Evolutionary conservation across 37 sponge, comb jelly and placozoan species (phyloP).

Genomic region (Theonella swinhoei): DNA sequence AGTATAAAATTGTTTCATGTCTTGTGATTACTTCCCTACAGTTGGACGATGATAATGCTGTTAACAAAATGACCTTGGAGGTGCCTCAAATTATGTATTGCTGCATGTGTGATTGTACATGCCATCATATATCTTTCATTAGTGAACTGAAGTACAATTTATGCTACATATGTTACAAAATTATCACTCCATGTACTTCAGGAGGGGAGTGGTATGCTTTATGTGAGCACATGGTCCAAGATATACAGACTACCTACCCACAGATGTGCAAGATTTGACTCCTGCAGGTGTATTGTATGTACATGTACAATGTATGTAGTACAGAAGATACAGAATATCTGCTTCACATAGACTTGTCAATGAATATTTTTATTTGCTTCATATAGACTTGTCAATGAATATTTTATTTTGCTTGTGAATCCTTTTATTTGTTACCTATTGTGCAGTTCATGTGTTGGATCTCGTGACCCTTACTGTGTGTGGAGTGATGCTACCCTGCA

Average conservation of each 20-base stretch:
- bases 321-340: not conserved
- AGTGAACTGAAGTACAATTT: too few species aligned
- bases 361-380: too few species aligned
- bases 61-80: not conserved
- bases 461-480: conserved; percentile 49
- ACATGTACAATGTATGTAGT: not conserved
- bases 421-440: too few species aligned
- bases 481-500: conserved; percentile 2
- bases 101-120: not conserved
- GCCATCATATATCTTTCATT: not conserved
- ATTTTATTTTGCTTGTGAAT: too few species aligned
- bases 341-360: too few species aligned
- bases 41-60: conserved; percentile 14
- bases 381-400: too few species aligned
- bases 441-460: conserved; percentile 27
- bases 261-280: not conserved
- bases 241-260: conserved; percentile 13
- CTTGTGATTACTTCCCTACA: not conserved
- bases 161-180: too few species aligned
- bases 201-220: not conserved
- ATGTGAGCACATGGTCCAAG: not conserved
- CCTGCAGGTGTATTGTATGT: not conserved
- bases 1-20: too few species aligned
- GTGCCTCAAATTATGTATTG: not conserved
- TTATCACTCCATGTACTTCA: too few species aligned